A percentile compares a stretch with the other conserved stretches of the same genome.
phyloP scores from a whole-genome alignment of 1,140 invertebrate genomes.

The Eurosta solidaginis region DNA sequence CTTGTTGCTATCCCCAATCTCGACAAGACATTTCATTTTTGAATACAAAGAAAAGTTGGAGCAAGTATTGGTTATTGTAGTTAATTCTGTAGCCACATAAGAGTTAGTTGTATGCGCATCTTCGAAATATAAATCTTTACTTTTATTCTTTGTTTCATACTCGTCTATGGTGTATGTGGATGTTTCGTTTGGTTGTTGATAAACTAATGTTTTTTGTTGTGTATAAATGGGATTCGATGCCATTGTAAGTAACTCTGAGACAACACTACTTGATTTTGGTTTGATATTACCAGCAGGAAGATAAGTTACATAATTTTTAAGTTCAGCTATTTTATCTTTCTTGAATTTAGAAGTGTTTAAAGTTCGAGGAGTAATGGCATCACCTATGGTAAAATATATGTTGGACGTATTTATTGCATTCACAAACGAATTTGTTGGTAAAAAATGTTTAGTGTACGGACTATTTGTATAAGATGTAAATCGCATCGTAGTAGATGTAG shows the following conservation, averaged over 20 bases:
- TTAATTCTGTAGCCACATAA: not conserved
- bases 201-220: not conserved
- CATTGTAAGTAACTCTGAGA: not conserved
- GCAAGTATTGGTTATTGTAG: not conserved
- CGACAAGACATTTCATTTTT: not conserved
- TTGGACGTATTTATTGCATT: not conserved
- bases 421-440: not conserved
- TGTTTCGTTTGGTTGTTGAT: not conserved
- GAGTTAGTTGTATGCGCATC: not conserved
- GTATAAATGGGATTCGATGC: not conserved
- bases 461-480: not conserved
- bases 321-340: not conserved
- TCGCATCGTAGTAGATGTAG: not conserved
- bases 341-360: not conserved
- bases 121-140: not conserved
- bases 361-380: not conserved
- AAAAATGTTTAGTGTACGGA: not conserved
- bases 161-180: not conserved
- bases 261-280: too few relatives aligned
- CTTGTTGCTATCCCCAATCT: not conserved
- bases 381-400: constrained; percentile 9
- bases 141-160: not conserved
- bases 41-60: not conserved
- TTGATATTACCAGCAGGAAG: not conserved
- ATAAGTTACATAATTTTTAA: not conserved